Conservation (phyloP, 2,888 invertebrate genomes). For the Pseudococcus jackbeardsleyi region DNA sequence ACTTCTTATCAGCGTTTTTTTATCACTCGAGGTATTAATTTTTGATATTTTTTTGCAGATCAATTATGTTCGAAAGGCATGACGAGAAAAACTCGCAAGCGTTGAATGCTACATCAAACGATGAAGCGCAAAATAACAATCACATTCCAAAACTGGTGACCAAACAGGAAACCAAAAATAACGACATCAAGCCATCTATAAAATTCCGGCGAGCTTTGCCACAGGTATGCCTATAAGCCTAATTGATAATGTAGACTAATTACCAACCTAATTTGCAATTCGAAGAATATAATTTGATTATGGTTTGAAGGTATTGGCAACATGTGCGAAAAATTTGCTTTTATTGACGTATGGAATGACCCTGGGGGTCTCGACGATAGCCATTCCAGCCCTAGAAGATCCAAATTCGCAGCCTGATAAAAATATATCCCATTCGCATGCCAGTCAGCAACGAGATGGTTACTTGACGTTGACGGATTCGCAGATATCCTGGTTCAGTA, state of each 20-base stretch:
- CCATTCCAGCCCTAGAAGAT: conserved; percentile 80
- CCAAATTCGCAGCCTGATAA: conserved; percentile 69
- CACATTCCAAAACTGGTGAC: conserved; percentile 18
- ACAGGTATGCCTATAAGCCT: conserved; percentile 48
- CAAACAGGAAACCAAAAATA: not conserved
- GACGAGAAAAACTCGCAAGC: conserved; percentile 43
- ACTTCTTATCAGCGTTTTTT: not conserved
- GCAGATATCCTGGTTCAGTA: conserved; percentile 83
- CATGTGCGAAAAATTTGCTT: conserved; percentile 83
- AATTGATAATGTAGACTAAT: not conserved
- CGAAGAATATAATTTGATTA: not conserved
- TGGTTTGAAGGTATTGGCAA: conserved; percentile 83
- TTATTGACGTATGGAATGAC: conserved; percentile 85
- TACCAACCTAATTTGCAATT: too few species aligned
- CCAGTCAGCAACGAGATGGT: conserved; percentile 67
- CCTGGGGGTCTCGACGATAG: conserved; percentile 84
- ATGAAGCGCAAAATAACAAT: conserved; percentile 40
- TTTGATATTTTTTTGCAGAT: not conserved
- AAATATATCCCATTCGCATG: conserved; percentile 66
- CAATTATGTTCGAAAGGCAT: conserved; percentile 58
- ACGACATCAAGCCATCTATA: not conserved
- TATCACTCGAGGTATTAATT: too few species aligned
- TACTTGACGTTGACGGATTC: conserved; percentile 74
- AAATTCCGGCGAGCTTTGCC: conserved; percentile 65
- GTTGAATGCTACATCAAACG: conserved; percentile 15